Base-by-base conservation (phyloP, 1,140 invertebrate genomes). In the Cyclargus thomasi region DNA sequence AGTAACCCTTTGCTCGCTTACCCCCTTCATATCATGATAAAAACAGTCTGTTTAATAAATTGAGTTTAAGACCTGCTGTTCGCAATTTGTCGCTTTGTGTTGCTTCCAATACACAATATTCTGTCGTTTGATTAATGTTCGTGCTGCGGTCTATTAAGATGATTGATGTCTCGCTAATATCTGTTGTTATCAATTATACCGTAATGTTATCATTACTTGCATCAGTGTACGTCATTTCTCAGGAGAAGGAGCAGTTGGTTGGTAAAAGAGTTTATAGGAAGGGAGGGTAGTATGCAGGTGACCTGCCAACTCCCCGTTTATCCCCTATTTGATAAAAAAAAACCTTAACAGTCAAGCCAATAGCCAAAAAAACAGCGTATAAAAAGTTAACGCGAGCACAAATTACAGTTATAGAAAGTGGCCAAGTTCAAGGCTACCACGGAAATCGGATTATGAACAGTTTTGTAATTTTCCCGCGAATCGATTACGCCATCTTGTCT, bases 401-500 rank as follows among this genome's bases (percentile, higher is more conserved):
- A 11, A 47, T 47, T 47, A 47, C 39, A 21, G 55, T 20, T 59
- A n/a, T n/a, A 59, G 55, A 59, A 20, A 59, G 55, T 21, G 20
- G 10, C 10, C 55, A 59, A 59, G 55, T 59, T 59, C 55, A 59
- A 59, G 55, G 55, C 20, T 59, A 10, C 10, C 18, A 59, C 10
- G 55, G 55, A 20, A 21, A 21, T 20, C 39, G 6, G 39, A 47
- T 47, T 47, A 47, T 47, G 55, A 59, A 59, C 18, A 59, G 18
- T 7, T 55, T 55, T 55, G 53, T 55, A 20, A 59, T 22, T 59
- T 59, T 59, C 55, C 18, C 55, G 55, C 55, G 21, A 59, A 18
- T 59, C 55, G 29, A 21, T 59, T 59, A 59, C 55, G 55, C 55
- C 55, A 59, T 59, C 55, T 59, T 59, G 55, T 59, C 53, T 17